Base-by-base conservation (phyloP, 2,888 invertebrate genomes). In the Spodoptera littoralis region DNA sequence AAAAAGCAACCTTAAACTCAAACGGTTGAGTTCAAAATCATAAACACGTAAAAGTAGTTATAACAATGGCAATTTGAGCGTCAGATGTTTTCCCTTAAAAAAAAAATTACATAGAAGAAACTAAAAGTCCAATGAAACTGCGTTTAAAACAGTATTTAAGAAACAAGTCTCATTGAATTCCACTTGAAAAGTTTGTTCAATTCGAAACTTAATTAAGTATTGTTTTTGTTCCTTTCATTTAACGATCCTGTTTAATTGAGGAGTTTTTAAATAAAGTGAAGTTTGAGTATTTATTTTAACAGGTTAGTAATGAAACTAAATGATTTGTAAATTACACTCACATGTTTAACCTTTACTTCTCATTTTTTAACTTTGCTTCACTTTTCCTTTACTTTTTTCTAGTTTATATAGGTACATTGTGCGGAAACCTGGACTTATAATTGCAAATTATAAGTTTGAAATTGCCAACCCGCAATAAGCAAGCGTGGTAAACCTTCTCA, bases 211-310 rank as follows among this genome's bases (percentile, higher is more conserved):
- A 90, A 91, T 90, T 90, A 89, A 90, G 90, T 84, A 86, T 87
- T 88, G 89, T 89, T 91, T 87, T 88, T 91, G 88, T 89, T 88
- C 85, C 85, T 86, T 88, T 84, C 82, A 86, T 84, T 88, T 83
- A 85, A 86, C 87, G 88, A 88, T 89, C 79, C 73, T 72, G 70
- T 87, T 89, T 87, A 89, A 91, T 90, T 87, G 90, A 86, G 82
- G 88, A 88, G 84, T 89, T 88, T 87, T 84, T 83, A 87, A 85
- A 82, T 79, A 76, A 76, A 64, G 68, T 65, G 76, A 76, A 68
- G 11, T 44, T 12, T 24, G 54, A 42, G 72, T 73, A 73, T 55
- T 1, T 55, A 72, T 51, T 3, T 12, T 4, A 11, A 0, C n/a
- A 71, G 27, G 45, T 6, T 41, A 9, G 1, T 2, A 36, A n/a